Evolutionary conservation across 23 tunicate genomes (phyloP).

Genomic region (Trididemnum clinides): DNA sequence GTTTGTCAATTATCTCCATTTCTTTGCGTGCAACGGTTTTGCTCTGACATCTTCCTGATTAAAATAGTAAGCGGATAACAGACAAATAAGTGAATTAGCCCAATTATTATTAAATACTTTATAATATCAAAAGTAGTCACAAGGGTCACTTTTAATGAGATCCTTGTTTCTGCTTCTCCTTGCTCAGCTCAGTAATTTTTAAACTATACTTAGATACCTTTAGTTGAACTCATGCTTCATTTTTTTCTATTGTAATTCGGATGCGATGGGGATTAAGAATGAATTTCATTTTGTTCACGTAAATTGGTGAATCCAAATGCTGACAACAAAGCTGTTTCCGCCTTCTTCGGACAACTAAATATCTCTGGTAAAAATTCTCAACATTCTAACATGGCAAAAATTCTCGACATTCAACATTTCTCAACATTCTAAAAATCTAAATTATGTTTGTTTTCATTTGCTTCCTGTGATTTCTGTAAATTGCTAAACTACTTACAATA

Average conservation of each 20-base stretch:
- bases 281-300: too few relatives aligned
- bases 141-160: constrained; percentile 41
- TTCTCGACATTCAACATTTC: too few relatives aligned
- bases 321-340: too few relatives aligned
- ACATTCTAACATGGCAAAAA: too few relatives aligned
- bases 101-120: neutral
- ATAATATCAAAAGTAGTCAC: constrained; percentile 33
- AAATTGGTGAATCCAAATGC: too few relatives aligned
- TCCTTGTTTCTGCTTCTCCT: constrained; percentile 50
- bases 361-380: too few relatives aligned
- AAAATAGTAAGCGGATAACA: neutral
- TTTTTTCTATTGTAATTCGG: constrained; percentile 43
- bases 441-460: constrained; percentile 17
- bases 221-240: constrained; percentile 38
- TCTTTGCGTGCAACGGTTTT: neutral
- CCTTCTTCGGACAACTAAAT: too few relatives aligned
- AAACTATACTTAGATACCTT: constrained; percentile 42
- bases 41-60: neutral
- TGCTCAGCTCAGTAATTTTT: constrained; percentile 36
- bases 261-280: constrained; percentile 47
- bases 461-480: constrained; percentile 46
- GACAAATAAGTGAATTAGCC: neutral
- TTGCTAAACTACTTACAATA: constrained; percentile 38
- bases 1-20: neutral
- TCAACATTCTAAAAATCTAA: constrained; percentile 18